A percentile compares a stretch with the other conserved stretches of the same genome.
phyloP scores from a whole-genome alignment of 2,888 invertebrate genomes.

The Drosophila merina region DNA sequence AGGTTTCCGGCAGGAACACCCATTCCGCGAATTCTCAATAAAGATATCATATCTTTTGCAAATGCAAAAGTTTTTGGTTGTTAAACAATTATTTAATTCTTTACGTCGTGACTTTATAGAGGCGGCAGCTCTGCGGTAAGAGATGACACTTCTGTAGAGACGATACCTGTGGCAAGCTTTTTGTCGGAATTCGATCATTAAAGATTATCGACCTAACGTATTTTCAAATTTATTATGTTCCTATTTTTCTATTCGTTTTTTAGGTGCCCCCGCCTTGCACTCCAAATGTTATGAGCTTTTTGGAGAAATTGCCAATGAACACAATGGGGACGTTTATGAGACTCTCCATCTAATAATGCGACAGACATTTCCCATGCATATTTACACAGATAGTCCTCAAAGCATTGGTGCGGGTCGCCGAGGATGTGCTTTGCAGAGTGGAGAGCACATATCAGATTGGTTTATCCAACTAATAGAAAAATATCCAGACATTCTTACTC shows the following conservation, averaged over 20 bases:
- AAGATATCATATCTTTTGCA: constrained; percentile 19
- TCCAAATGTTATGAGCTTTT: constrained; percentile 81
- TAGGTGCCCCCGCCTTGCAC: constrained; percentile 80
- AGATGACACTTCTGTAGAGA: background rate
- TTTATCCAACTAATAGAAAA: constrained; percentile 81
- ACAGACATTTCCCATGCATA: constrained; percentile 80
- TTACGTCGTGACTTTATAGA: constrained; percentile 2
- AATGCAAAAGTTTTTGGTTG: constrained; percentile 10
- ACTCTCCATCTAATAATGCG: constrained; percentile 81
- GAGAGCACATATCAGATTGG: constrained; percentile 83
- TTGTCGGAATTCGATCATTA: background rate
- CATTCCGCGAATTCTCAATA: constrained; percentile 28
- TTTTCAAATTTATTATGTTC: background rate
- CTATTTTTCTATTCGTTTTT: background rate
- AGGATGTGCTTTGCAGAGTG: constrained; percentile 45
- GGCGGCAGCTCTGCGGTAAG: background rate
- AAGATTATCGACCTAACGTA: constrained; percentile 15
- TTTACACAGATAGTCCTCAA: constrained; percentile 69
- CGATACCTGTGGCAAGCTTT: background rate
- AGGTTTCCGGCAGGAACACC: constrained; percentile 31
- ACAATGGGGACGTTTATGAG: constrained; percentile 82
- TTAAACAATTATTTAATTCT: constrained; percentile 28
- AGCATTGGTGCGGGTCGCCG: constrained; percentile 33
- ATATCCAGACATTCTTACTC: constrained; percentile 77
- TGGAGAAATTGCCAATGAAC: constrained; percentile 81